Conservation (phyloP, 1,140 invertebrate species). For the Drosophila lowei region DNA sequence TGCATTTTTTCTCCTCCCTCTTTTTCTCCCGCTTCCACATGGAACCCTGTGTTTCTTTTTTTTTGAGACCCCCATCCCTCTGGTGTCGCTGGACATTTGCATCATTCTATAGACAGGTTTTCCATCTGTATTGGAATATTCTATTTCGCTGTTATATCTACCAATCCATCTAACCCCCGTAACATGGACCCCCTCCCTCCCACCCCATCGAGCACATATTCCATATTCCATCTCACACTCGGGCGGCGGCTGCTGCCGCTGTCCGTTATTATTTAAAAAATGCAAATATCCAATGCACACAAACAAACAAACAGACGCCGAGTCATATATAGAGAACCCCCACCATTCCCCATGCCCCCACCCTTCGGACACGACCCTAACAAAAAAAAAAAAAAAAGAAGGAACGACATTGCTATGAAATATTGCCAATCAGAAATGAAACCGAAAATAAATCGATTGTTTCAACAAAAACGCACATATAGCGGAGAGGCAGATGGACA, state of each 20-base stretch:
- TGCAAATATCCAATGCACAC: conserved; percentile 29
- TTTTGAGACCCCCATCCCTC: too few species aligned
- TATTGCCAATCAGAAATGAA: conserved; percentile 83
- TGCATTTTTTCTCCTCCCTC: not conserved
- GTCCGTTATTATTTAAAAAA: conserved; percentile 41
- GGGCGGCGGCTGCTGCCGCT: not conserved
- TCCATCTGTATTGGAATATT: conserved; percentile 9
- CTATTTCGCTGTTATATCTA: not conserved
- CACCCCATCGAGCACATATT: not conserved
- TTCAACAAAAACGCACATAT: conserved; percentile 67
- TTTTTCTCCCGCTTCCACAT: too few species aligned
- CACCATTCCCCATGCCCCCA: not conserved
- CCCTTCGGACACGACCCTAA: not conserved
- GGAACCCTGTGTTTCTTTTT: not conserved
- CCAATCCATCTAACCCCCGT: too few species aligned
- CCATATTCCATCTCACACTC: not conserved
- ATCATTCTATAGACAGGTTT: not conserved
- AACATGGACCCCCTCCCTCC: too few species aligned
- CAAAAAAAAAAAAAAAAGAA: conserved; percentile 5
- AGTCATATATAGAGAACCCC: not conserved
- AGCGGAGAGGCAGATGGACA: conserved; percentile 20
- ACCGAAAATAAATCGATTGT: conserved; percentile 83
- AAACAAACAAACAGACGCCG: conserved; percentile 27
- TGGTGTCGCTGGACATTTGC: not conserved
- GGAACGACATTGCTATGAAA: conserved; percentile 68